Percentiles rank a stretch among this genome's conserved stretches.
Conservation (phyloP, 2,113 vertebrate species). For the Trichechus manatus region DNA sequence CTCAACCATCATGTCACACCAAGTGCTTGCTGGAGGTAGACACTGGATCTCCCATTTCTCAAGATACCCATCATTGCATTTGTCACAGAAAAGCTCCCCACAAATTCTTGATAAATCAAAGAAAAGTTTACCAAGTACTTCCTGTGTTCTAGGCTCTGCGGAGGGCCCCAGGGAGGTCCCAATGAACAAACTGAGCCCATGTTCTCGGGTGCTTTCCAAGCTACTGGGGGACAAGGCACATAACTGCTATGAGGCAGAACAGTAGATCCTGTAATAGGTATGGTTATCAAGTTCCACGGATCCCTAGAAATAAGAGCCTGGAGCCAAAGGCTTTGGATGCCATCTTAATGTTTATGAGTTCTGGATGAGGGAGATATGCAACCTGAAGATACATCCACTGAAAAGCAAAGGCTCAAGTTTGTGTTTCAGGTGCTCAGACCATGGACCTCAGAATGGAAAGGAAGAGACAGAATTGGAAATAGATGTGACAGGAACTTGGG, state of each 20-base stretch:
- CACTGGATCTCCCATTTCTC: fast-evolving
- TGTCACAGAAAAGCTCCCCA: not conserved
- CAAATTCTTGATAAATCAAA: not conserved
- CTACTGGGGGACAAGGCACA: not conserved
- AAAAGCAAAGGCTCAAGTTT: not conserved
- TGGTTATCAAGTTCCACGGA: not conserved
- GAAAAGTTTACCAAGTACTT: not conserved
- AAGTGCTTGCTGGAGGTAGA: not conserved
- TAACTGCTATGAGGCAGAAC: not conserved
- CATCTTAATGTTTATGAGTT: not conserved
- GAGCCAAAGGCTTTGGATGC: not conserved
- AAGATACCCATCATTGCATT: not conserved
- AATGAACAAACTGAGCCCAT: not conserved
- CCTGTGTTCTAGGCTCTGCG: fast-evolving
- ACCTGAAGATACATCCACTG: not conserved
- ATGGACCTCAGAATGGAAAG: not conserved
- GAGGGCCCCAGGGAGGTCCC: not conserved
- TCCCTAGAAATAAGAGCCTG: not conserved
- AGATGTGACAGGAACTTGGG: not conserved
- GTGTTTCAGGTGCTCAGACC: too few relatives aligned
- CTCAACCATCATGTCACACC: not conserved
- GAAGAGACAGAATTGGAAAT: not conserved
- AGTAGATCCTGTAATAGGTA: not conserved
- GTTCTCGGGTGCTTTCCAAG: not conserved
- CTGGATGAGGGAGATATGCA: not conserved